These are phyloP conservation scores for Cryptotermes secundus DNA, from an alignment of 1,140 invertebrate genomes.

Conservation along the genomic window DNA sequence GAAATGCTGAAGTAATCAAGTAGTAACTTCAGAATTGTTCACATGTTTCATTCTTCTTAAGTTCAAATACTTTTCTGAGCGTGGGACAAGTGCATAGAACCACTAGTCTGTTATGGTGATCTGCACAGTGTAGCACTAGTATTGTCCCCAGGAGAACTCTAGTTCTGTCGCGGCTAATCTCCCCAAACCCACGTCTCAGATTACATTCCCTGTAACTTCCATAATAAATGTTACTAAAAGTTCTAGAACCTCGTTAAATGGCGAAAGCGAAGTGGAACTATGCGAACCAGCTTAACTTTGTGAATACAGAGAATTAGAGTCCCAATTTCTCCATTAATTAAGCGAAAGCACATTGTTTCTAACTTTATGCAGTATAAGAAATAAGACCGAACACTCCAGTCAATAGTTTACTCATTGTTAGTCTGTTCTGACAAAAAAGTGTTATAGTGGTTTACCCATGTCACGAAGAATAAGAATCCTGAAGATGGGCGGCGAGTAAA, in stretches of 20 bases:
- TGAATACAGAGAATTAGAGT: not conserved
- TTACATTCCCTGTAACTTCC: slow-evolving; percentile 4
- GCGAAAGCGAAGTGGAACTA: not conserved
- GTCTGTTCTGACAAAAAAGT: too few species aligned
- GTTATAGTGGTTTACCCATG: too few species aligned
- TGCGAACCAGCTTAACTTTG: not conserved
- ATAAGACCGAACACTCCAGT: too few species aligned
- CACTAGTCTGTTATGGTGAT: not conserved
- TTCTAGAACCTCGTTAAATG: not conserved
- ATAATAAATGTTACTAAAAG: slow-evolving; percentile 3
- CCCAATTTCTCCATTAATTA: not conserved
- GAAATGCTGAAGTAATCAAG: too few species aligned
- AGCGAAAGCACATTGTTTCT: not conserved
- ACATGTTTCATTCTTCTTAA: too few species aligned
- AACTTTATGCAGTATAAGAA: too few species aligned
- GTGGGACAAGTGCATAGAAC: not conserved
- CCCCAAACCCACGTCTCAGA: not conserved
- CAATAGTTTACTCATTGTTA: too few species aligned
- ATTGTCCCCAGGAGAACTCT: not conserved
- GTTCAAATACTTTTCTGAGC: too few species aligned
- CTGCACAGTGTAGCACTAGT: not conserved
- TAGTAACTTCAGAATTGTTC: too few species aligned
- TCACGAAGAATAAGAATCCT: too few species aligned
- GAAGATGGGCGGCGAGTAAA: too few species aligned
- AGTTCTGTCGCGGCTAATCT: not conserved